Evolutionary conservation across 2,888 invertebrate species (phyloP).

Genomic region (Drosophila anomelani): DNA sequence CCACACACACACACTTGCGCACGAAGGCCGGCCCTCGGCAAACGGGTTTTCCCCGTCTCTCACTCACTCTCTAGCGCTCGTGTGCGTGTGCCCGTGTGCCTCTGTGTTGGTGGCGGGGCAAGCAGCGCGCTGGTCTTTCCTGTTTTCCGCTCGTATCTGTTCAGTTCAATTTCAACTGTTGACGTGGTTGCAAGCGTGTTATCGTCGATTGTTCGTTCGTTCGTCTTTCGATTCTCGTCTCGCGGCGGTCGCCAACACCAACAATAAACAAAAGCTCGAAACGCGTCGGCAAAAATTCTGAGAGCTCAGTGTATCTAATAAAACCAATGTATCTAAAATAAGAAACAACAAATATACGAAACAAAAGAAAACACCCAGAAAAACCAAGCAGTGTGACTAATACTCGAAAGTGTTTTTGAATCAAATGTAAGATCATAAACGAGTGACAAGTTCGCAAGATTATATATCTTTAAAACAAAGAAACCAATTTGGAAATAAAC

Average conservation of each 20-base stretch:
- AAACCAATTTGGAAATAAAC: slow-evolving; percentile 21
- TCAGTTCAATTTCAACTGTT: slow-evolving; percentile 74
- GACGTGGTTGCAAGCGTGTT: slow-evolving; percentile 67
- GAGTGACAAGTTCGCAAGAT: slow-evolving; percentile 1
- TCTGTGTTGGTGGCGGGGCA: slow-evolving; percentile 33
- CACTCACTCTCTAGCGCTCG: slow-evolving; percentile 14
- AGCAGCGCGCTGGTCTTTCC: slow-evolving; percentile 64
- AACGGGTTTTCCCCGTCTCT: slow-evolving; percentile 60
- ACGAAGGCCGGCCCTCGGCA: slow-evolving; percentile 74
- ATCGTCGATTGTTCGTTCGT: slow-evolving; percentile 29
- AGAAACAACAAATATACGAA: slow-evolving; percentile 39
- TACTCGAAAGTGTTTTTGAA: slow-evolving; percentile 55
- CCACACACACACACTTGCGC: slow-evolving; percentile 46
- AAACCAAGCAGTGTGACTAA: slow-evolving; percentile 55
- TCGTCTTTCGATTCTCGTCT: slow-evolving; percentile 35
- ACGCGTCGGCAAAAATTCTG: slow-evolving; percentile 66
- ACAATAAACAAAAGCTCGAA: slow-evolving; percentile 54
- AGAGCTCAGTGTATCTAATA: slow-evolving; percentile 52
- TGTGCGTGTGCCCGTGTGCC: slow-evolving; percentile 21
- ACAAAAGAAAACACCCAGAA: slow-evolving; percentile 56
- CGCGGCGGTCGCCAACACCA: slow-evolving; percentile 35
- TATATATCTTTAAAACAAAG: slow-evolving; percentile 2
- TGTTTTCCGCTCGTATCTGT: slow-evolving; percentile 70
- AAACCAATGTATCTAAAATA: slow-evolving; percentile 3
- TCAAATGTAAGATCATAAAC: slow-evolving; percentile 61